Base-by-base conservation (phyloP, 2,888 invertebrate genomes). In the Agonopterix arenella region DNA sequence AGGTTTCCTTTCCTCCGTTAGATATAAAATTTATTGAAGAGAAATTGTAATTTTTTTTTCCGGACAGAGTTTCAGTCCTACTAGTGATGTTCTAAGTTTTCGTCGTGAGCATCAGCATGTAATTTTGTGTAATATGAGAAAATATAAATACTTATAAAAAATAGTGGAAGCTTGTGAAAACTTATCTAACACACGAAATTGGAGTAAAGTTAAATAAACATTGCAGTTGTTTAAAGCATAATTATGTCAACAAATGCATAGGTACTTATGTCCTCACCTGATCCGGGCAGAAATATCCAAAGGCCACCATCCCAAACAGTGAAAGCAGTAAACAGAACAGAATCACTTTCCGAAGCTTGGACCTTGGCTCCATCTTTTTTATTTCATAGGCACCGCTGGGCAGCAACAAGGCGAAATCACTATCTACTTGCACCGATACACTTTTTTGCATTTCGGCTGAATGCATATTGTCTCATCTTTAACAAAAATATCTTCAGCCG, bases 241-340 rank as follows among this genome's bases (percentile, higher is more conserved):
- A 16, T 16, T 11, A 18, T 10, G 11, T 4, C 8, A 10, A 18
- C 16, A 44, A 36, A 36, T 36, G 45, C 36, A 38, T 47, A 38
- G 18, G 4, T 18, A n/a, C n/a, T n/a, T n/a, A 28, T 7, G 28
- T 28, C 28, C 91, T 90, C 71, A 94, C 94, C 90, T 95, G 95
- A 80, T 96, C 96, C 59, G 96, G 95, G 77, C 96, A 96, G 75
- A 96, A 96, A 82, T 96, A 96, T 70, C 96, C 96, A 78, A 96
- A 94, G 69, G 95, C 96, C 64, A 97, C 92, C 82, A 96, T 96
- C 61, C 96, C 96, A 76, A 95, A 94, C 59, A 96, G 91, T 62
- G 95, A 95, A 71, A 96, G 91, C 67, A 94, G 91, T 72, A 96
- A 90, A 88, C 96, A 96, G 83, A 96, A 92, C 71, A 95, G 90